Conservation (phyloP, 2,888 invertebrate species). For the Prosapia bicincta region DNA sequence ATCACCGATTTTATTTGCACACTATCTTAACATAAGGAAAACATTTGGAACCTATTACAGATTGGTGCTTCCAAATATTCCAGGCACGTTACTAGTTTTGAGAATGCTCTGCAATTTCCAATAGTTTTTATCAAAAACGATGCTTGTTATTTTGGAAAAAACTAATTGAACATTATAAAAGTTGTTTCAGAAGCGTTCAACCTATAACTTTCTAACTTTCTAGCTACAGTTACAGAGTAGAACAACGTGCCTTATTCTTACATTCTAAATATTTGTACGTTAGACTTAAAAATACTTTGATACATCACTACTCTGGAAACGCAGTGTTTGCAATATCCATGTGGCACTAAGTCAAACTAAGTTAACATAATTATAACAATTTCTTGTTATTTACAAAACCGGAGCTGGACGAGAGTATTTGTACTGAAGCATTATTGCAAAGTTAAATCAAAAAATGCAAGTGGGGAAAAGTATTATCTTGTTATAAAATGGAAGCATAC, state of each 20-base stretch:
- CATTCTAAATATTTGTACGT: constrained; percentile 15
- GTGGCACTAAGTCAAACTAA: neutral
- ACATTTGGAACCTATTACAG: constrained; percentile 18
- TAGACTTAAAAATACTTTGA: constrained; percentile 26
- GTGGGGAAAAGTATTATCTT: no score
- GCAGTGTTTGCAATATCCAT: neutral
- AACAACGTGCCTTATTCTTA: neutral
- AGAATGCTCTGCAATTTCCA: neutral
- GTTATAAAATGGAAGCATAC: neutral
- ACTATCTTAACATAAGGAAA: constrained; percentile 24
- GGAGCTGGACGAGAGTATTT: neutral
- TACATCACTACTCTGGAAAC: neutral
- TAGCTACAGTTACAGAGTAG: neutral
- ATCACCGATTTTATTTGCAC: constrained; percentile 14
- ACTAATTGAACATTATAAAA: no score
- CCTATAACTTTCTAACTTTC: no score
- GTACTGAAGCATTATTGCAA: no score
- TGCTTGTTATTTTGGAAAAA: neutral
- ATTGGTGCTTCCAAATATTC: neutral
- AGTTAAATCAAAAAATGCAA: no score
- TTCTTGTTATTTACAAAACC: neutral
- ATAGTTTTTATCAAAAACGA: neutral
- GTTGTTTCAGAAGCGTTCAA: no score
- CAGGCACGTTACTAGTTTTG: neutral
- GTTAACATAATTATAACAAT: neutral